phyloP scores from a whole-genome alignment of 2,113 vertebrate species.

The Paedocypris sp. region DNA sequence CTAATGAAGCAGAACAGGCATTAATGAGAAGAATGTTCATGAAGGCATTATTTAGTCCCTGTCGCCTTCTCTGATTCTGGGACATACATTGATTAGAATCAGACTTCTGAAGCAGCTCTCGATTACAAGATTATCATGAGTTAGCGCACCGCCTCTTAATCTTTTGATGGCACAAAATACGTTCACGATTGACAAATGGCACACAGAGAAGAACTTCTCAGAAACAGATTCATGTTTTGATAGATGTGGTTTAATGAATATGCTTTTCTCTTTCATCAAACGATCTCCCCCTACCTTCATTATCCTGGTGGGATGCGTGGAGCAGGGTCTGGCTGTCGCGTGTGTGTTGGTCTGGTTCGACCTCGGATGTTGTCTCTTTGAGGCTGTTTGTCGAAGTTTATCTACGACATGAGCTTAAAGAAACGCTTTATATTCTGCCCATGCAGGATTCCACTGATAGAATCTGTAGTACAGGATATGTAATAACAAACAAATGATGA shows the following conservation, averaged over 20 bases:
- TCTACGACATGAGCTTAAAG: too few relatives aligned
- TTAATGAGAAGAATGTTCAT: constrained; percentile 28
- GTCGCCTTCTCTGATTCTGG: constrained; percentile 10
- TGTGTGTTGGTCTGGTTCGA: too few relatives aligned
- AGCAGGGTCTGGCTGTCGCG: too few relatives aligned
- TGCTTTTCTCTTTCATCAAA: not conserved
- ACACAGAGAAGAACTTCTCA: not conserved
- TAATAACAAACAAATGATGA: too few relatives aligned
- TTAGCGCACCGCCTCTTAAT: not conserved
- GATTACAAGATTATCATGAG: not conserved
- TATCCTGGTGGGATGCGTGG: not conserved
- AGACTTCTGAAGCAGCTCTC: not conserved
- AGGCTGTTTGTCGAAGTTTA: too few relatives aligned
- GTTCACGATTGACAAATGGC: not conserved
- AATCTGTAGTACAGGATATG: too few relatives aligned
- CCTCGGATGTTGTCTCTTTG: too few relatives aligned
- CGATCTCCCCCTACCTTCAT: not conserved
- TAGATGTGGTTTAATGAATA: not conserved
- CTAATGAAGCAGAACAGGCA: constrained; percentile 27
- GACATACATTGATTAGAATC: constrained; percentile 5
- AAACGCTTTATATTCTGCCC: too few relatives aligned
- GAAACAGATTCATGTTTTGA: not conserved
- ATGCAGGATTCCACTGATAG: too few relatives aligned
- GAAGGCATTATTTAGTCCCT: constrained; percentile 9
- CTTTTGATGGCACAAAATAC: not conserved